Conservation (phyloP, 2,888 invertebrate genomes). For the Agrypnus murinus region DNA sequence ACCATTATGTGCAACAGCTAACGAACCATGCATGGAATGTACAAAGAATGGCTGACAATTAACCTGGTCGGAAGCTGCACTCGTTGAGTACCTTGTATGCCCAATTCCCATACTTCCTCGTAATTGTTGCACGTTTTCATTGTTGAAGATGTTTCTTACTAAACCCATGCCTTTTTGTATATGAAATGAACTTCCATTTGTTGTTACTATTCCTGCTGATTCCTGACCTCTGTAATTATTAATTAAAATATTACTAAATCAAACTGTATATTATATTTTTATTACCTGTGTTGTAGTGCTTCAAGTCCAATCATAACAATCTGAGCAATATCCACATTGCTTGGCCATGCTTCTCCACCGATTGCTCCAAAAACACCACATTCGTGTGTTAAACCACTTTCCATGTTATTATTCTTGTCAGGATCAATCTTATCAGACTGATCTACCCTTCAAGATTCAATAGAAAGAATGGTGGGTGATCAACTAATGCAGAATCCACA, state of each 20-base stretch:
- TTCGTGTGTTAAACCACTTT: constrained; percentile 81
- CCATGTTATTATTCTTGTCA: background rate
- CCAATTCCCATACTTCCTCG: constrained; percentile 95
- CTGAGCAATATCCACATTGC: constrained; percentile 86
- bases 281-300: constrained; percentile 91
- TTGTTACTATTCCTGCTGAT: constrained; percentile 97
- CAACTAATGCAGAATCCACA: too few relatives aligned
- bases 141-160: constrained; percentile 93
- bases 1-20: constrained; percentile 98
- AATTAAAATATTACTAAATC: too few relatives aligned
- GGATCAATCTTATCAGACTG: too few relatives aligned
- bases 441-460: too few relatives aligned
- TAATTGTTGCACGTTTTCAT: constrained; percentile 88
- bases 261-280: too few relatives aligned
- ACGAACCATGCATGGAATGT: constrained; percentile 94
- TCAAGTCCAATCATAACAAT: constrained; percentile 93
- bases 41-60: constrained; percentile 99
- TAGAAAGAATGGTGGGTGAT: too few relatives aligned
- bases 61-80: constrained; percentile 94
- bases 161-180: constrained; percentile 96
- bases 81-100: constrained; percentile 97
- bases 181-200: constrained; percentile 88
- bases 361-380: constrained; percentile 98
- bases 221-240: constrained; percentile 89
- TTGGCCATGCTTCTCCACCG: constrained; percentile 89